Base-by-base conservation (phyloP, 1,140 invertebrate genomes). In the Drosophila sp. region DNA sequence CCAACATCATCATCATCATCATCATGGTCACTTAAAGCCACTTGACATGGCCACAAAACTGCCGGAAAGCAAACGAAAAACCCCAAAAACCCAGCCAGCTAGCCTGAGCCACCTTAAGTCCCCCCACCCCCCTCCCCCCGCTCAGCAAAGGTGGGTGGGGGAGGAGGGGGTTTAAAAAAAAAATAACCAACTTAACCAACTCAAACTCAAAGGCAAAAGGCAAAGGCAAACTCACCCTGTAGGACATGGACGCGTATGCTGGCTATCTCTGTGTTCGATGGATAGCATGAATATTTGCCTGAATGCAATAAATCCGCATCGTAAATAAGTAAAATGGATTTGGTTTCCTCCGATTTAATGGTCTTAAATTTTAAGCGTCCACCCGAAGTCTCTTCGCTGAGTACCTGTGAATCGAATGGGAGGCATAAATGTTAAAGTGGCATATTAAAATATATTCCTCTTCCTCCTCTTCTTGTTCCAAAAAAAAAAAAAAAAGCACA, bases 161-260 rank as follows among this genome's bases (percentile, higher is more conserved):
- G n/a, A n/a, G n/a, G n/a, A n/a, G n/a, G n/a, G n/a, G 17, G 17
- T 17, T 17, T 17, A 17, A 35, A 8, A 35, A 8, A 35, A 8
- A 35, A 35, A 4, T 3, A 38, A 3, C 10, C 10, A 10, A 4
- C 25, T 27, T 50, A 2, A 27, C 23, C 44, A 50, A 50, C 25
- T 50, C 1, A 25, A 41, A 54, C 27, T 30, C 30, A 30, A 30
- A 30, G 2, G 30, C 2, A 30, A 30, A 30, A 50, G 7, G 27
- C 7, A 7, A 4, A 30, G 29, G 5, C 25, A 61, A 25, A 91
- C 90, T 91, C 65, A 92, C 92, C 92, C 73, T 92, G 92, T 33
- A 92, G 80, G 1, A 92, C 94, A 60, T 94, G 93, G 32, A 94
- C 93, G 61, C 93, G 92, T 72, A 94, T 93, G 72, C 92, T 93